These are phyloP conservation scores for Cyprinodon brontotheroides DNA, from an alignment of 2,113 vertebrate genomes.

Conservation along the genomic window DNA sequence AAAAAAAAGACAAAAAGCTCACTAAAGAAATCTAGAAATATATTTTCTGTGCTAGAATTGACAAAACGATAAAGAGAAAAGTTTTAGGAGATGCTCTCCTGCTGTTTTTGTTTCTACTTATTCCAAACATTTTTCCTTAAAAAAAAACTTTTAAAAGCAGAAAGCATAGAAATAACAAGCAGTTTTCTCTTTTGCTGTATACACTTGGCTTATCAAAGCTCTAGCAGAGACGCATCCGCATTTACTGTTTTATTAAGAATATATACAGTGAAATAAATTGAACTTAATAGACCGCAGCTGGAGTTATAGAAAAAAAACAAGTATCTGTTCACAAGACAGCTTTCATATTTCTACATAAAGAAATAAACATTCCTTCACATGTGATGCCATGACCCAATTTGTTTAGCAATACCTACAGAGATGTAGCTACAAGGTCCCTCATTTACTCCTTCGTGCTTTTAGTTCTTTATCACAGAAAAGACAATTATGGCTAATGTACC, in stretches of 20 bases:
- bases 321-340: conserved; percentile 44
- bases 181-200: conserved; percentile 26
- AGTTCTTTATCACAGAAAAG: conserved; percentile 50
- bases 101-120: conserved; percentile 15
- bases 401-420: conserved; percentile 24
- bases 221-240: conserved; percentile 1
- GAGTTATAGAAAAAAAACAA: conserved; percentile 51
- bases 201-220: conserved; percentile 28
- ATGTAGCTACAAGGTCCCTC: conserved; percentile 15
- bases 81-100: conserved; percentile 34
- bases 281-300: conserved; percentile 50
- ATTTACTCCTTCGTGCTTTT: conserved; percentile 39
- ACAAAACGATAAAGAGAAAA: conserved; percentile 6
- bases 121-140: conserved; percentile 16
- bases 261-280: conserved; percentile 28
- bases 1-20: neutral
- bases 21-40: neutral
- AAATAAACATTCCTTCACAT: conserved; percentile 24
- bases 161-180: conserved; percentile 23
- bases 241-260: conserved; percentile 21
- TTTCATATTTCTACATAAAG: conserved; percentile 5
- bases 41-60: conserved; percentile 45
- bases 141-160: conserved; percentile 23
- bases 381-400: conserved; percentile 36
- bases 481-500: conserved; percentile 60